Evolutionary conservation across 2,113 vertebrate genomes (phyloP), one percentile per base, ranked within the genome.

Genomic region (Stegastes partitus): DNA sequence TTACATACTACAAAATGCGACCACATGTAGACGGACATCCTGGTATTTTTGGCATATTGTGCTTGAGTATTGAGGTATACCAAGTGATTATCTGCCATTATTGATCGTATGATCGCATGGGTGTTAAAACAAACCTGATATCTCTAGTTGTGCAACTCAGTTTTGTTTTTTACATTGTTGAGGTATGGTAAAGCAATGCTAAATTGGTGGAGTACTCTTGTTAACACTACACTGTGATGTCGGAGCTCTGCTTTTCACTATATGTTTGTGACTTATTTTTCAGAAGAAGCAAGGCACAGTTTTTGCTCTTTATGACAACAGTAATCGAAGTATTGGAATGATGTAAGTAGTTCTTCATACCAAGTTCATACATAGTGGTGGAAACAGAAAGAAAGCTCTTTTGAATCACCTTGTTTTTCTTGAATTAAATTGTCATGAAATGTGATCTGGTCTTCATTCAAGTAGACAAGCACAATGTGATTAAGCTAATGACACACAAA

Each of bases 241-340:
- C 55, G 21, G 11, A 53, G 14, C 44, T 65, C 3, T 53, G 19
- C 23, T 68, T 69, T 66, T 78, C 14, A 51, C 21, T 65, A 9
- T 45, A 2, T 77, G 53, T 73, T 56, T 79, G 14, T 65, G 15
- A 37, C 50, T 55, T 65, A 11, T 0, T 6, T 89, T 91, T 56
- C 87, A 94, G 93, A 88, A 34, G 28, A 92, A 81, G 50, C 56
- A 92, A 71, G 93, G 94, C 44, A 93, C 90, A 0, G 49, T 91
- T 57, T 94, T 93, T 23, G 63, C 82, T 59, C 83, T 92, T 45
- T 92, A 92, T 53, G 93, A 94, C 89, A 87, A 67, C 79, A 78
- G 44, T 45, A 79, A 93, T 10, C 88, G 87, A 86, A 90, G 64
- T 18, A 73, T 94, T 19, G 91, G 92, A 63, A 89, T 94, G 91